phyloP scores from a whole-genome alignment of 2,888 invertebrate genomes.

The Nemoura dubitans region DNA sequence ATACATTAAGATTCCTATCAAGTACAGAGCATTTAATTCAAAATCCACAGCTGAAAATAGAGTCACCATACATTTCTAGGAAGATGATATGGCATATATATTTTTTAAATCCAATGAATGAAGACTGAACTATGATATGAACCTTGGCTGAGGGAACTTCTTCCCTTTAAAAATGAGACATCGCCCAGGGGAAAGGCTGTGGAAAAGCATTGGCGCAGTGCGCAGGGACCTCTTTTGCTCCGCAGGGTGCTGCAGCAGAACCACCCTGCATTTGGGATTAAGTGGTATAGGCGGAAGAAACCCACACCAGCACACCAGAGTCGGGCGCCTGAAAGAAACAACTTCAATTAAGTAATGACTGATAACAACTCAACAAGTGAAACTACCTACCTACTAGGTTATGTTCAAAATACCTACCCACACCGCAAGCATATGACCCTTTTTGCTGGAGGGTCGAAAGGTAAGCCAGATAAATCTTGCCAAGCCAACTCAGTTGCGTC shows the following conservation, averaged over 20 bases:
- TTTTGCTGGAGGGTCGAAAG: conserved; percentile 79
- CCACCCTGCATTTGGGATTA: conserved; percentile 73
- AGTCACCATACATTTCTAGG: not conserved
- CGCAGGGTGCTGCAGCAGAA: conserved; percentile 91
- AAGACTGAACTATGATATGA: too few relatives aligned
- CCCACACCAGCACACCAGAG: conserved; percentile 89
- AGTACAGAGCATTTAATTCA: too few relatives aligned
- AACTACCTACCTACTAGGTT: not conserved
- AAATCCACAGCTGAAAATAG: too few relatives aligned
- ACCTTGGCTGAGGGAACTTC: conserved; percentile 78
- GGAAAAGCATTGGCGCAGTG: conserved; percentile 88
- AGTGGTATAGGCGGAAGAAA: conserved; percentile 79
- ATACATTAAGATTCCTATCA: too few relatives aligned
- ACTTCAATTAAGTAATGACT: conserved; percentile 2
- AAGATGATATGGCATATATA: too few relatives aligned
- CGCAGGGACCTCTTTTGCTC: conserved; percentile 89
- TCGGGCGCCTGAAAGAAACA: conserved; percentile 72
- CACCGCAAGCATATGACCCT: conserved; percentile 76
- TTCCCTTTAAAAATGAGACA: conserved; percentile 86
- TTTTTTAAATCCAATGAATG: too few relatives aligned
- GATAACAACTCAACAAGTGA: too few relatives aligned
- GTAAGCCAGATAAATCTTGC: conserved; percentile 77
- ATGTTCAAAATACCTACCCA: conserved; percentile 67
- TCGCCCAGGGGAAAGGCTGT: conserved; percentile 77
- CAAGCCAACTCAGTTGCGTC: conserved; percentile 62